Base-by-base conservation (phyloP, 1,140 invertebrate species). In the Brachionus plicatilis region DNA sequence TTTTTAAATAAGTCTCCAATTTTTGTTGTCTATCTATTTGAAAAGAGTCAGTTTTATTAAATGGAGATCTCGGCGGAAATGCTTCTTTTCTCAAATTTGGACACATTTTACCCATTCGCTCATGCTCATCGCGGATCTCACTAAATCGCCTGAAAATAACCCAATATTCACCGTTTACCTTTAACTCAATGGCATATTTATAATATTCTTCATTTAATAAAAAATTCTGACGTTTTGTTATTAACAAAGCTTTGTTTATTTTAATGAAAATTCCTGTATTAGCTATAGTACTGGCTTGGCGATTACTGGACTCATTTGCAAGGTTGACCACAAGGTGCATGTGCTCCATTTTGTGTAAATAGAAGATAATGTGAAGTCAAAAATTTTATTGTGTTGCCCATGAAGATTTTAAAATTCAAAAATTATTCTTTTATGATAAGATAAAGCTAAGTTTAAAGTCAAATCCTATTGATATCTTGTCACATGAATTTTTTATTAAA, bases 21-120 rank as follows among this genome's bases (percentile, higher is more conserved):
- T 82, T 82, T 68, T 82, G 79, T 47, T 82, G 79, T 82, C 79
- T 60, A 14, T 82, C 79, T 24, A 60, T 60, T 68, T 82, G 79
- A 82, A 82, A 82, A 7, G 53, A 45, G 20, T 82, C 79, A 1
- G 79, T 82, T 82, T 82, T 82, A 45, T 60, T 82, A 60, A 82
- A 82, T 8, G 53, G 79, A 82, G 53, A 65, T 60, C 79, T 60
- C 14, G 79, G 65, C 20, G 79, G 79, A 82, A 82, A 82, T 3
- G n/a, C 33, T n/a, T 65, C 53, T 82, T 47, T 60, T 45, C 12
- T 60, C 14, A 82, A 65, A 68, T 60, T 68, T 12, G 65, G 79
- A 47, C 17, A 68, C 8, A 27, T 43, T 27, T 37, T 11, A 45
- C 79, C 60, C 79, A 82, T 82, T 0, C 65, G 29, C 12, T 82